These are phyloP conservation scores for Cerastis rubricosa DNA, from an alignment of 2,888 invertebrate species.

Conservation along the genomic window DNA sequence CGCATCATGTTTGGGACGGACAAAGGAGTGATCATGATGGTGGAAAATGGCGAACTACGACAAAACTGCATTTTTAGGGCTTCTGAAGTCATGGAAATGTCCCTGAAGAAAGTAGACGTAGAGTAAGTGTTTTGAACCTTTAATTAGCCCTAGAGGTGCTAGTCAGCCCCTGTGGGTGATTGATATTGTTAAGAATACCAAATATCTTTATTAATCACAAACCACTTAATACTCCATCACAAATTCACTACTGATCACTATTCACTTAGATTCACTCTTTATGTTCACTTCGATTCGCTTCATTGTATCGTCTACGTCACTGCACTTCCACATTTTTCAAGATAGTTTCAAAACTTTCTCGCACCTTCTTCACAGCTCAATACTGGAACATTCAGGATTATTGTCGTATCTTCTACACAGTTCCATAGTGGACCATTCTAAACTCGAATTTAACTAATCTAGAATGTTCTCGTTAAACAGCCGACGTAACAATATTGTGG, in stretches of 20 bases:
- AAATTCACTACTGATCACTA: not conserved
- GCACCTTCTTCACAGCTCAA: not conserved
- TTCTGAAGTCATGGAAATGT: slow-evolving; percentile 90
- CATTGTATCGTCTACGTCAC: no score
- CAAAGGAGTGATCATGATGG: slow-evolving; percentile 93
- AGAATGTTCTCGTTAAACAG: not conserved
- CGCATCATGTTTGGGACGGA: slow-evolving; percentile 95
- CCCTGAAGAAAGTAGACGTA: slow-evolving; percentile 91
- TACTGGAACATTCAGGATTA: not conserved
- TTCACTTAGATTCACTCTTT: not conserved
- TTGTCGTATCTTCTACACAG: not conserved
- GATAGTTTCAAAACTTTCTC: not conserved
- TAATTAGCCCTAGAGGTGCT: not conserved
- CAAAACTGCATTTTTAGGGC: slow-evolving; percentile 92
- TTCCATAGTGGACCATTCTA: not conserved
- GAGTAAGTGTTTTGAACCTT: slow-evolving; percentile 81
- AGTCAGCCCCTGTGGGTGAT: not conserved
- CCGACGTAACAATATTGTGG: not conserved
- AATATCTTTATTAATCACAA: not conserved
- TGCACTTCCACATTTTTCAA: no score
- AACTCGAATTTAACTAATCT: not conserved
- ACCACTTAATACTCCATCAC: not conserved
- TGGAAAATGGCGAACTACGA: slow-evolving; percentile 96
- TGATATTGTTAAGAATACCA: not conserved
- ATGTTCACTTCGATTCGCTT: no score